Evolutionary conservation across 2,888 invertebrate species (phyloP).

Genomic region (Lucinisca nassula): DNA sequence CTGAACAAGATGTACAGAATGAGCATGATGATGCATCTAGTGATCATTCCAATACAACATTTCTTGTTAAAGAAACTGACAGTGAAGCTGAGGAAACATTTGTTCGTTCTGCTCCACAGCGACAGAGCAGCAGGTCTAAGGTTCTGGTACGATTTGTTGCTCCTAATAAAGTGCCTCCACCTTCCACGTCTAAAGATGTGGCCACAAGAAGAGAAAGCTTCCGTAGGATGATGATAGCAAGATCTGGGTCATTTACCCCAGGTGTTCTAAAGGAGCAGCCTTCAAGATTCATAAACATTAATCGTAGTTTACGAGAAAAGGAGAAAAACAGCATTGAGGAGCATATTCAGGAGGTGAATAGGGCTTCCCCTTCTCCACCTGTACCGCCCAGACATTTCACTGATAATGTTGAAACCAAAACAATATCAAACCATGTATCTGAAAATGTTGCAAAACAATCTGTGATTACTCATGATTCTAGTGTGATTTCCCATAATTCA

Average conservation of each 20-base stretch:
- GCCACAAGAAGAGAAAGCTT: constrained; percentile 83
- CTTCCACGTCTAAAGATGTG: constrained; percentile 82
- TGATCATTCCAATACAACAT: constrained; percentile 83
- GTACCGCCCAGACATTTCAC: constrained; percentile 7
- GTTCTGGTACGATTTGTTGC: constrained; percentile 82
- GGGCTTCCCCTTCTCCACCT: constrained; percentile 31
- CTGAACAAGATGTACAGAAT: constrained; percentile 15
- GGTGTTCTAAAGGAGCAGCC: constrained; percentile 60
- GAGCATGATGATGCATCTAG: constrained; percentile 82
- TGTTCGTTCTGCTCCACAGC: constrained; percentile 68
- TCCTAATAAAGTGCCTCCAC: constrained; percentile 83
- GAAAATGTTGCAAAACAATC: constrained; percentile 15
- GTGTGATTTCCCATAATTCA: constrained; percentile 3
- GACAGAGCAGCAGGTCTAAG: constrained; percentile 75
- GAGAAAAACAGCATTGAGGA: constrained; percentile 62
- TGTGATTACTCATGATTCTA: constrained; percentile 20
- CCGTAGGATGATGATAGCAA: constrained; percentile 82
- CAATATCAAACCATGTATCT: background rate
- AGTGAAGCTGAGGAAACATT: constrained; percentile 77
- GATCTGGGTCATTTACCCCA: constrained; percentile 76
- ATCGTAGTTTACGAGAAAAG: constrained; percentile 63
- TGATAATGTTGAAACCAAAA: constrained; percentile 51
- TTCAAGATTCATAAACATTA: constrained; percentile 41
- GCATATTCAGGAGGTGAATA: constrained; percentile 47
- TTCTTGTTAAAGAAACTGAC: constrained; percentile 83